A percentile compares a stretch with the other conserved stretches of the same genome.
Conservation (phyloP, 2,888 invertebrate genomes). For the Venusia cambrica region DNA sequence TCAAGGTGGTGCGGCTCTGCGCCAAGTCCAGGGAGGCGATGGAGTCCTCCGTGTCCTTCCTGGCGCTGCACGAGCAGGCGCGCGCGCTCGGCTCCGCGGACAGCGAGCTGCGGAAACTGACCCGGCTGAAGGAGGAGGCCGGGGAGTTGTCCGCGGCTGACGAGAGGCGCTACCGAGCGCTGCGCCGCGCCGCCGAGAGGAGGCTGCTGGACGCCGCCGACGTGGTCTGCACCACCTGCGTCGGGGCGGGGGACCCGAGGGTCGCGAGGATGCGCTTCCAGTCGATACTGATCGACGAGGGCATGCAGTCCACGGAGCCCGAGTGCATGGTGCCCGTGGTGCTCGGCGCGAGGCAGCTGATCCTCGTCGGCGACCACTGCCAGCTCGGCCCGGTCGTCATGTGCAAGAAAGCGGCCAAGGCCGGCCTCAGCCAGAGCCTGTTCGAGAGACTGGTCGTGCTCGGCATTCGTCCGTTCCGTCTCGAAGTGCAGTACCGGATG, state of each 20-base stretch:
- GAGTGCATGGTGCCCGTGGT: constrained; percentile 99
- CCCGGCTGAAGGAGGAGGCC: constrained; percentile 98
- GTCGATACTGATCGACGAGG: constrained; percentile 97
- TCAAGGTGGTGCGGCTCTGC: constrained; percentile 96
- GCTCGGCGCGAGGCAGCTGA: constrained; percentile 96
- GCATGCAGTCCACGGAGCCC: constrained; percentile 98
- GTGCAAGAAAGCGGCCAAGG: constrained; percentile 99
- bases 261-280: constrained; percentile 96
- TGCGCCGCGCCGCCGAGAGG: constrained; percentile 95
- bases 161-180: constrained; percentile 94
- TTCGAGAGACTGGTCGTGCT: constrained; percentile 98
- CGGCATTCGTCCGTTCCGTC: constrained; percentile 97
- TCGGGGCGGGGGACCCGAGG: constrained; percentile 98
- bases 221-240: constrained; percentile 99
- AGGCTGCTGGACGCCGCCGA: constrained; percentile 97
- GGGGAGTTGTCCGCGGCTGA: constrained; percentile 98
- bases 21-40: constrained; percentile 99
- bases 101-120: constrained; percentile 94
- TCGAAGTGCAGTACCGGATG: constrained; percentile 99
- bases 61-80: constrained; percentile 98
- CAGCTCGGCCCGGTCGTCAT: constrained; percentile 99
- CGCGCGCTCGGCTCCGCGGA: constrained; percentile 95
- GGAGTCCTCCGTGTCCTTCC: constrained; percentile 97
- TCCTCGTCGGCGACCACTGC: constrained; percentile 99
- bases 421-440: constrained; percentile 97